Evolutionary conservation across 2,888 invertebrate species (phyloP), one percentile per base, ranked within the genome.

Genomic region (Abrostola tripartita): DNA sequence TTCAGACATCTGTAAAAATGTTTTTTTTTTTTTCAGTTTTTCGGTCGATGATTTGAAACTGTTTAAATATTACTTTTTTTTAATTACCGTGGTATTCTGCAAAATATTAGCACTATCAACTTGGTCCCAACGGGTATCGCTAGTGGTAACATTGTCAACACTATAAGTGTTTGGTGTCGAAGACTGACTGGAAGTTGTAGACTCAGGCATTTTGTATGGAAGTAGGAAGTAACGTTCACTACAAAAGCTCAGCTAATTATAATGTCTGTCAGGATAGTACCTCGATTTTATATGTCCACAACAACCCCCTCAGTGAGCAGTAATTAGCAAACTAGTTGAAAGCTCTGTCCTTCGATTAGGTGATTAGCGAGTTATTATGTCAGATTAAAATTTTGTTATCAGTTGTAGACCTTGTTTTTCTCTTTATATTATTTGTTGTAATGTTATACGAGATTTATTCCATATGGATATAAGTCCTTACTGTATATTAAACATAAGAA

Each of bases 211-310:
- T 54, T 74, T 62, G 0, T 8, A 40, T 50, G 56, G 47, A 50
- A n/a, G 14, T 9, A 5, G 9, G 37, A 60, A 57, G 78, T 73
- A 81, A 74, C 80, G 82, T 73, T 68, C 83, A 73, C 81, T 60
- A 65, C 61, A 83, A 89, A 84, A 84, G 84, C 71, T 79, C 65
- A 72, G 81, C 55, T 67, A 73, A 73, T 75, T 83, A 81, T 89
- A 79, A 83, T 76, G 70, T 66, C 71, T 78, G 71, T 69, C 74
- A 70, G 69, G 70, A 79, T 75, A 80, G 80, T 79, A 71, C 68
- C 61, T 47, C 65, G 68, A 69, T 82, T 90, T 88, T 90, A 90
- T 90, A 90, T 79, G 77, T 60, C 68, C 76, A 79, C 70, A 67
- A 79, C 69, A 69, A 72, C 71, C 71, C 67, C 53, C 12, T 74